Evolutionary conservation across 2,888 invertebrate species (phyloP).

Genomic region (Macaria liturata): DNA sequence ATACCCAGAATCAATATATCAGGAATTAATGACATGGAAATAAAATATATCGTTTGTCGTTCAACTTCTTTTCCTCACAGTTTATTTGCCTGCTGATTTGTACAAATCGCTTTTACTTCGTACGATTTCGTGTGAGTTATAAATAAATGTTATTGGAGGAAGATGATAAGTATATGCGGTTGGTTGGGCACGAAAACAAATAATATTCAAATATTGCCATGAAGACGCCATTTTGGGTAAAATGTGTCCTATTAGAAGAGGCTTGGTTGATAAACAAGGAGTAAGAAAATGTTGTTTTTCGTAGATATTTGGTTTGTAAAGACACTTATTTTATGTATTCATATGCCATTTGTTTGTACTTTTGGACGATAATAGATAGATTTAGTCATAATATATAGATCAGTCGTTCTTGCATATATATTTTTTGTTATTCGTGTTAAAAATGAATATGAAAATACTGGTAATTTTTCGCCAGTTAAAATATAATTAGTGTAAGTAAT

Average conservation of each 20-base stretch:
- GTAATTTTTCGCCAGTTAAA: too few relatives aligned
- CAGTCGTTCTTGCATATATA: too few relatives aligned
- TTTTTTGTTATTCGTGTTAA: too few relatives aligned
- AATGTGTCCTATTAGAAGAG: slow-evolving; percentile 1
- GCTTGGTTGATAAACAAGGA: too few relatives aligned
- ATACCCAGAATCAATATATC: slow-evolving; percentile 62
- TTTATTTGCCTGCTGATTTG: slow-evolving; percentile 61
- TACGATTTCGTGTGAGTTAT: slow-evolving; percentile 35
- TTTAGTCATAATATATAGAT: too few relatives aligned
- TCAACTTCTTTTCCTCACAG: slow-evolving; percentile 56
- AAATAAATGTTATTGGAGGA: slow-evolving; percentile 19
- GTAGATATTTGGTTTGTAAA: too few relatives aligned
- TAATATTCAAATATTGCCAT: slow-evolving; percentile 22
- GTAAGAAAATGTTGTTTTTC: too few relatives aligned
- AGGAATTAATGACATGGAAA: slow-evolving; percentile 70
- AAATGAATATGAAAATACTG: too few relatives aligned
- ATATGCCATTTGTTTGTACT: too few relatives aligned
- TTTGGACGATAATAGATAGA: too few relatives aligned
- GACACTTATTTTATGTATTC: too few relatives aligned
- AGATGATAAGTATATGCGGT: slow-evolving; percentile 17
- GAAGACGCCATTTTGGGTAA: slow-evolving; percentile 9
- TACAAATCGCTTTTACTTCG: slow-evolving; percentile 49
- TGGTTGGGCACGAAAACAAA: slow-evolving; percentile 20
- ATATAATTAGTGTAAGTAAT: too few relatives aligned
- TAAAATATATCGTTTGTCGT: slow-evolving; percentile 66